phyloP scores from a whole-genome alignment of 2,888 invertebrate genomes.

The Meta bourneti region DNA sequence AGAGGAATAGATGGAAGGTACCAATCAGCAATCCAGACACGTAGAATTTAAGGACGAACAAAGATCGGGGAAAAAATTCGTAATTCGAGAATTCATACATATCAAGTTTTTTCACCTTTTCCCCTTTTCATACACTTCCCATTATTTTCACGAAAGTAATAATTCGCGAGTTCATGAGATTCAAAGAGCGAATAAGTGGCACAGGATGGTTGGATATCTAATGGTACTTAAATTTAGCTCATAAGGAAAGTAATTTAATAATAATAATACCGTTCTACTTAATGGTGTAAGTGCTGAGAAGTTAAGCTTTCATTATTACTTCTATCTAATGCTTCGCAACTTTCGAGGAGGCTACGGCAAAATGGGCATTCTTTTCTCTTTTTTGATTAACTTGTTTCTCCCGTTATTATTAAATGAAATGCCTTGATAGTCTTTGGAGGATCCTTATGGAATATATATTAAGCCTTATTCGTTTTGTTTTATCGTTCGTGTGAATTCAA shows the following conservation, averaged over 20 bases:
- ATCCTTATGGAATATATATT: background rate
- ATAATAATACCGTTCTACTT: conserved; percentile 38
- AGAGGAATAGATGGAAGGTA: background rate
- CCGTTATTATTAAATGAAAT: conserved; percentile 42
- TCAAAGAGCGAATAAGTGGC: conserved; percentile 35
- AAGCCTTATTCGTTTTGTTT: background rate
- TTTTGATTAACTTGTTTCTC: conserved; percentile 41
- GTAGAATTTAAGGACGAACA: background rate
- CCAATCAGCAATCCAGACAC: conserved; percentile 31
- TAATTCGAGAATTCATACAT: background rate
- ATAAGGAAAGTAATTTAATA: conserved; percentile 47
- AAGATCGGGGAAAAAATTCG: background rate
- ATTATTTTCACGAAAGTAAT: conserved; percentile 47
- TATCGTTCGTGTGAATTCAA: background rate
- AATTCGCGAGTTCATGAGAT: conserved; percentile 31
- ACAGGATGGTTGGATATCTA: conserved; percentile 7
- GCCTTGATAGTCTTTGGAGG: conserved; percentile 19
- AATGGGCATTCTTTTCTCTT: background rate
- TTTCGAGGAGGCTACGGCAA: background rate
- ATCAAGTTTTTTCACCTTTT: background rate
- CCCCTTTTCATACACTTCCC: background rate
- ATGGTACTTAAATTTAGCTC: conserved; percentile 50
- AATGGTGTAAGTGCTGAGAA: conserved; percentile 31
- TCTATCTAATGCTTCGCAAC: conserved; percentile 32
- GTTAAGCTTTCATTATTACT: conserved; percentile 39